These are phyloP conservation scores for Oreotrochilus melanogaster DNA, from an alignment of 2,113 vertebrate genomes.

Conservation along the genomic window DNA sequence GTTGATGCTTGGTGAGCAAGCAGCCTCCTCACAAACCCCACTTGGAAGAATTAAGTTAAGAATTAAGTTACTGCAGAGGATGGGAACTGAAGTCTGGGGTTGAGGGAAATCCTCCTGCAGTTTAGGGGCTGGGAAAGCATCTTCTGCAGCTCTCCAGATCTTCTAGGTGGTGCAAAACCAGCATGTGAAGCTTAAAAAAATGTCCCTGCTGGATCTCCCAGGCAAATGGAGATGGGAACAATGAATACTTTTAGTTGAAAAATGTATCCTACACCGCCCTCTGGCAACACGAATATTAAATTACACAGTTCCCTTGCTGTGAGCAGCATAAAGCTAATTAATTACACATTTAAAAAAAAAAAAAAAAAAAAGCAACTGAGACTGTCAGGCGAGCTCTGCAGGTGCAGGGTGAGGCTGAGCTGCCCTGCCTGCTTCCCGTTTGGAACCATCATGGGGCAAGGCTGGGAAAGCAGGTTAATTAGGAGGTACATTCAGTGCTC, in stretches of 20 bases:
- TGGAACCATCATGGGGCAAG: not conserved
- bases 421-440: rapidly evolving
- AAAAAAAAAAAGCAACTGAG: not conserved
- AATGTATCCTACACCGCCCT: not conserved
- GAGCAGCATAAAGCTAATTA: not conserved
- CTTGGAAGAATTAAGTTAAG: not conserved
- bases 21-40: not conserved
- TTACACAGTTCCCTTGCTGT: not conserved
- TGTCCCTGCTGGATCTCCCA: not conserved
- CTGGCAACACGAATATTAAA: not conserved
- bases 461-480: not conserved
- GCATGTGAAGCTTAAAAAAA: rapidly evolving
- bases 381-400: not conserved
- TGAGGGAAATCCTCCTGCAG: not conserved
- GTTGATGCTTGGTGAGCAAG: not conserved
- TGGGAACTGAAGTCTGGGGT: not conserved
- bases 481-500: not conserved
- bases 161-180: not conserved
- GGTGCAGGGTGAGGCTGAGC: not conserved
- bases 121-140: not conserved
- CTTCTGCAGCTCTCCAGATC: not conserved
- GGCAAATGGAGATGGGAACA: not conserved
- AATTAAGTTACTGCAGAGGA: not conserved
- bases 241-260: not conserved
- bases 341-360: not conserved